Conservation (phyloP, 2,797 vertebrate species). For the Gymnopithys bicolor region DNA sequence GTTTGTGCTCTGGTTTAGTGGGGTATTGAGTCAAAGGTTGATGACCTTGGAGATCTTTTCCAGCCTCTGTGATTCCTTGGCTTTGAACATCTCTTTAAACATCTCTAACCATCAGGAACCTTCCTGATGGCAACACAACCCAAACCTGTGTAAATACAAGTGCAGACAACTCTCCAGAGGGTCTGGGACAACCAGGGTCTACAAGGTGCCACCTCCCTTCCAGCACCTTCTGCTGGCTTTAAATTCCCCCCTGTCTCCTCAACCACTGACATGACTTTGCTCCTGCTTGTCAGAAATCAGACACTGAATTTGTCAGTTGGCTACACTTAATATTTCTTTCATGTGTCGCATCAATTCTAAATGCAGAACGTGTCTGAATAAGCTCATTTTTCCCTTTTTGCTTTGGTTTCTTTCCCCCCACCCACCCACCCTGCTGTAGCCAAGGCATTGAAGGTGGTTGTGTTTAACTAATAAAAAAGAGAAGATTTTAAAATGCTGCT, state of each 20-base stretch:
- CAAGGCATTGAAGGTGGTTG: background rate
- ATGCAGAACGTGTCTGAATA: constrained; percentile 5
- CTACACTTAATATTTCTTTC: constrained; percentile 50
- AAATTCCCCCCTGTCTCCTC: background rate
- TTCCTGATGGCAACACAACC: background rate
- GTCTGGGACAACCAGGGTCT: no score
- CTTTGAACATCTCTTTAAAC: background rate
- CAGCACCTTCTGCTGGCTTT: background rate
- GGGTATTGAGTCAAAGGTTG: background rate
- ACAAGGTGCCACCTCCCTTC: background rate
- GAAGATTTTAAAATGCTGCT: constrained; percentile 29
- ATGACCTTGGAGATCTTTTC: background rate
- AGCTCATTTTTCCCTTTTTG: background rate
- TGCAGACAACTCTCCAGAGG: background rate
- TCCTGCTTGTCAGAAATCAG: background rate
- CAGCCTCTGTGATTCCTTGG: background rate
- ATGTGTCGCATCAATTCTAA: background rate
- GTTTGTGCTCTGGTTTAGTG: background rate
- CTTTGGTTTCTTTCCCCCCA: background rate
- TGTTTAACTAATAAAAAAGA: constrained; percentile 23
- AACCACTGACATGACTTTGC: background rate
- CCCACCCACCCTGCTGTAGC: background rate
- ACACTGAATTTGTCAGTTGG: constrained; percentile 30
- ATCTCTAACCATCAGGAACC: background rate
- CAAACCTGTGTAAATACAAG: accelerated